Evolutionary conservation across 1,140 invertebrate genomes (phyloP).

Genomic region (Cepaea nemoralis): DNA sequence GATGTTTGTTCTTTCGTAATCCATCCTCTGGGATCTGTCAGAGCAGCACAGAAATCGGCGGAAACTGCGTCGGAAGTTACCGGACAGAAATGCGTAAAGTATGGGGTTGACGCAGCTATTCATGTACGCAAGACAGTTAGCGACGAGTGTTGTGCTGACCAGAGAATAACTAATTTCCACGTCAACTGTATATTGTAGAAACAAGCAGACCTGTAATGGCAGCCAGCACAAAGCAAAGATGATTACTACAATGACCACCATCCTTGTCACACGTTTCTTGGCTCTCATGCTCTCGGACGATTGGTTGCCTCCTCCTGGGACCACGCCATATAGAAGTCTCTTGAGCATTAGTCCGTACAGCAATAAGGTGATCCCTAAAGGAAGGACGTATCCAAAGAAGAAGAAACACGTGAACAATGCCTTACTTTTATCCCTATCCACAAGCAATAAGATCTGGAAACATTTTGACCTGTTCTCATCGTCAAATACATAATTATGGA

Average conservation of each 20-base stretch:
- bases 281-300: constrained; percentile 83
- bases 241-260: constrained; percentile 93
- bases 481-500: constrained; percentile 73
- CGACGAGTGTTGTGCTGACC: constrained; percentile 84
- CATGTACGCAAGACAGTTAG: constrained; percentile 93
- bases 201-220: constrained; percentile 84
- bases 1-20: constrained; percentile 64
- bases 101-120: constrained; percentile 96
- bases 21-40: constrained; percentile 48
- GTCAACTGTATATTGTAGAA: constrained; percentile 70
- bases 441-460: constrained; percentile 43
- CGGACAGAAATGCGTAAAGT: constrained; percentile 90
- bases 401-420: constrained; percentile 72
- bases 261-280: constrained; percentile 90
- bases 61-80: constrained; percentile 88
- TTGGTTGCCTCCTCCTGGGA: constrained; percentile 81
- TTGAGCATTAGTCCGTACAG: constrained; percentile 92
- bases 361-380: constrained; percentile 81
- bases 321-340: constrained; percentile 75
- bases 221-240: constrained; percentile 97
- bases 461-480: constrained; percentile 68
- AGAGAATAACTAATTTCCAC: constrained; percentile 74
- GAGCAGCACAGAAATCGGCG: constrained; percentile 76
- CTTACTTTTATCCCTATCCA: constrained; percentile 11
- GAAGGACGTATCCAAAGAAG: constrained; percentile 73